Base-by-base conservation (phyloP, 2,888 invertebrate genomes). In the Rotaria socialis region DNA sequence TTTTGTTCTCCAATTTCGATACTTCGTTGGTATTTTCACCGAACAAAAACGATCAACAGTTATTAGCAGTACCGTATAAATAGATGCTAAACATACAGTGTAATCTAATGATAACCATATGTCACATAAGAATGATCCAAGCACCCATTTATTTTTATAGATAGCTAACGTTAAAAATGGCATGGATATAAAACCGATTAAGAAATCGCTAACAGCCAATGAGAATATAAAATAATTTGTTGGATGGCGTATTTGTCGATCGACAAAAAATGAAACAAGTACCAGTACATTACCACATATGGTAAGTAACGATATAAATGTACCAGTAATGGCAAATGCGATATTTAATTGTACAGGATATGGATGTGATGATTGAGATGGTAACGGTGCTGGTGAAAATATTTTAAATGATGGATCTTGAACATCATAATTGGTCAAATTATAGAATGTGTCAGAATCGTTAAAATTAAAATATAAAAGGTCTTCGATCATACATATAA, bases 211-310 rank as follows among this genome's bases (percentile, higher is more conserved):
- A 87, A 97, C 96, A 85, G 99, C 99, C 88, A 99, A 93, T 0
- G 98, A 98, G 16, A 97, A 98, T 88, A 99, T 97, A 93, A 98
- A 99, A 92, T 98, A 99, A 93, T 99, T 99, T 92, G 97, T 97
- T 52, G 99, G 98, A 91, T 98, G 97, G 87, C 99, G 92, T 88
- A 93, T 93, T 88, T 95, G 94, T 87, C 96, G 93, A 92, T 97
- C 97, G 84, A 97, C 95, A 88, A 96, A 94, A 92, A 98, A 98
- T 84, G 97, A 96, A 89, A 96, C 92, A 86, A 98, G 93, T 87
- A 98, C 97, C 88, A 99, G 93, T 86, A 97, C 95, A 91, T 99
- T 99, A 86, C 99, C 99, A 24, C 90, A 22, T 22, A 88, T 80
- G 7, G 88, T 88, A 43, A 84, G n/a, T 43, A 80, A 47, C 11